phyloP scores from a whole-genome alignment of 2,888 invertebrate species.

The Apomyelois bistriatella region DNA sequence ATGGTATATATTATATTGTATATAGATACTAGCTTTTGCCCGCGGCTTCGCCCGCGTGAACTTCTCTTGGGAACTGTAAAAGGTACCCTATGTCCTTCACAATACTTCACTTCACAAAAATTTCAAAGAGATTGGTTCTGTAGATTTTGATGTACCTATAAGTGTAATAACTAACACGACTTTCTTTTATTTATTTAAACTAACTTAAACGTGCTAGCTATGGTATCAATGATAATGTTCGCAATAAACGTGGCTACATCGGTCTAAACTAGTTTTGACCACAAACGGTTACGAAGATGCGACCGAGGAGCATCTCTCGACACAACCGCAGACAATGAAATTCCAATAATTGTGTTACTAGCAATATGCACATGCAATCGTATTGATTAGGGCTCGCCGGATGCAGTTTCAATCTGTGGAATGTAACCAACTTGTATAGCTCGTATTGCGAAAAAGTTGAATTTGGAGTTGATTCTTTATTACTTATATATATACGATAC shows the following conservation, averaged over 20 bases:
- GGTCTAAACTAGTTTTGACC: not conserved
- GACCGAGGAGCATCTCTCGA: slow-evolving; percentile 1
- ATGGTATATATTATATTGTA: too few relatives aligned
- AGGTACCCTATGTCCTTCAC: too few relatives aligned
- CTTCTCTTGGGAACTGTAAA: too few relatives aligned
- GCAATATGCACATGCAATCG: slow-evolving; percentile 30
- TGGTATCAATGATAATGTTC: slow-evolving; percentile 23
- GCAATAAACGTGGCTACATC: slow-evolving; percentile 23
- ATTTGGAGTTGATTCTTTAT: not conserved
- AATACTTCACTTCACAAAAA: too few relatives aligned
- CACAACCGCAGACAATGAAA: slow-evolving; percentile 35
- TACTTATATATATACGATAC: too few relatives aligned
- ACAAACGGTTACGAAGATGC: not conserved
- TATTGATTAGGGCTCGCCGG: slow-evolving; percentile 12
- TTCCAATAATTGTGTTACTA: slow-evolving; percentile 48
- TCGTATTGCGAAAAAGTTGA: not conserved
- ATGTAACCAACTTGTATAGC: not conserved
- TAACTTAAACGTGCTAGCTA: slow-evolving; percentile 37
- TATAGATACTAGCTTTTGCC: too few relatives aligned
- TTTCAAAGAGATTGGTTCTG: too few relatives aligned
- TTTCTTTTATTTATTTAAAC: too few relatives aligned
- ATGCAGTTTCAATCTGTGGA: slow-evolving; percentile 1
- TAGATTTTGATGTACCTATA: too few relatives aligned
- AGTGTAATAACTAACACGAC: too few relatives aligned
- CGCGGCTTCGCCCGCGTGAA: too few relatives aligned